phyloP scores from a whole-genome alignment of 2,113 vertebrate species.

The Strix aluco region DNA sequence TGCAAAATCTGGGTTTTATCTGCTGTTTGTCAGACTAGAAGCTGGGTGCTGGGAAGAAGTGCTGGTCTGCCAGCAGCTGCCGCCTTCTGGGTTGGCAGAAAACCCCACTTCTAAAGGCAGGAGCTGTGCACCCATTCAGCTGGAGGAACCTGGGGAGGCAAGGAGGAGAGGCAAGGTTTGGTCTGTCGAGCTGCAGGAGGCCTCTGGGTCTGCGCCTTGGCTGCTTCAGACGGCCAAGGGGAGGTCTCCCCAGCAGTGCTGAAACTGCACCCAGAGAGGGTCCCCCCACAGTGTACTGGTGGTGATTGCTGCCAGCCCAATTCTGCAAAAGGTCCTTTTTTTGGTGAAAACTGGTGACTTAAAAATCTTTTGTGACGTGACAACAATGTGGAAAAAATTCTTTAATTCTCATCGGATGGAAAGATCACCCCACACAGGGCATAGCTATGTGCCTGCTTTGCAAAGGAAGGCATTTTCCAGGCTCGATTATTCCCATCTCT shows the following conservation, averaged over 20 bases:
- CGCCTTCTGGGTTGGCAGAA: neutral
- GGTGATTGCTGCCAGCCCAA: neutral
- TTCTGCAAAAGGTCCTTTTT: neutral
- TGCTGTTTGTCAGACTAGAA: neutral
- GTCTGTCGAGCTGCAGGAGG: neutral
- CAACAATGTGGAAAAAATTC: neutral
- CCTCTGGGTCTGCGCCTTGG: neutral
- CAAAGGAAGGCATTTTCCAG: neutral
- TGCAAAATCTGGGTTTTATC: neutral
- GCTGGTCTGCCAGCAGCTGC: neutral
- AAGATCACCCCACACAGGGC: neutral
- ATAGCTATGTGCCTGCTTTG: neutral
- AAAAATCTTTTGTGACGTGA: neutral
- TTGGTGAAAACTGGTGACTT: neutral
- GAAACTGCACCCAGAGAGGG: neutral
- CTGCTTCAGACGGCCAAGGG: neutral
- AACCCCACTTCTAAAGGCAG: neutral
- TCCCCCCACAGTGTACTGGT: accelerated
- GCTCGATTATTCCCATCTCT: neutral
- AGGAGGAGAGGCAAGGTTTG: no score
- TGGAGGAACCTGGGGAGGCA: neutral
- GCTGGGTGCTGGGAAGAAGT: neutral
- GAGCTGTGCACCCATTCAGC: neutral
- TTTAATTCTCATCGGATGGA: neutral
- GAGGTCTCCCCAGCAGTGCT: neutral